These are phyloP conservation scores for Lota lota DNA, from an alignment of 2,113 vertebrate species.

Conservation along the genomic window DNA sequence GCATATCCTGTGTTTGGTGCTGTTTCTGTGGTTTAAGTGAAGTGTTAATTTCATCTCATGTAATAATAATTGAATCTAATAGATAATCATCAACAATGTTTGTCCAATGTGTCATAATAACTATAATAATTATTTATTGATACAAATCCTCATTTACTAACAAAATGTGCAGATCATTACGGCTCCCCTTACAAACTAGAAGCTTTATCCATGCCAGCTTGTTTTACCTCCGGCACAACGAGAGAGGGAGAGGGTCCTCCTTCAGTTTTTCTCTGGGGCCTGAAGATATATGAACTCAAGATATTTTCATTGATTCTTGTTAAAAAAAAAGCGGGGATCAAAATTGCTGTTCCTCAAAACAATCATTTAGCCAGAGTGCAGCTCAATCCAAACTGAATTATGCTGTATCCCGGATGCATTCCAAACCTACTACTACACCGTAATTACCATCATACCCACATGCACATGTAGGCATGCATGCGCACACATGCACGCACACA, in stretches of 20 bases:
- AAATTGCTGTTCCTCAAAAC: slow-evolving; percentile 30
- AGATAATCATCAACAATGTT: too few species aligned
- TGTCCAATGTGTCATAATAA: too few species aligned
- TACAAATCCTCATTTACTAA: too few species aligned
- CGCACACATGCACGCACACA: background rate
- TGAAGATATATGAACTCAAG: slow-evolving; percentile 22
- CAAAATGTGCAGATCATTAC: too few species aligned
- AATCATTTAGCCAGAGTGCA: slow-evolving; percentile 21
- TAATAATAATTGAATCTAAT: too few species aligned
- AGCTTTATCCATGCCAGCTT: background rate
- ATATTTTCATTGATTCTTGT: slow-evolving; percentile 44
- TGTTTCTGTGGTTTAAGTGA: too few species aligned
- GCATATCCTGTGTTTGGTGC: too few species aligned
- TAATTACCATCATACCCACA: background rate
- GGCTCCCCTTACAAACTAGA: too few species aligned
- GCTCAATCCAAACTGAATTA: slow-evolving; percentile 23
- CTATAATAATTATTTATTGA: too few species aligned
- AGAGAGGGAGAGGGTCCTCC: slow-evolving; percentile 10
- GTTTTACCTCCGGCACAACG: slow-evolving; percentile 11
- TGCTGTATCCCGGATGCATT: background rate
- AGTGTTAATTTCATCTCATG: too few species aligned
- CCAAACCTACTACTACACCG: background rate
- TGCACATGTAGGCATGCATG: background rate
- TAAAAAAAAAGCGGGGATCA: background rate
- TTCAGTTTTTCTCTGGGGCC: slow-evolving; percentile 1